Base-by-base conservation (phyloP, 2,113 vertebrate genomes). In the Cephalopholis sonnerati region DNA sequence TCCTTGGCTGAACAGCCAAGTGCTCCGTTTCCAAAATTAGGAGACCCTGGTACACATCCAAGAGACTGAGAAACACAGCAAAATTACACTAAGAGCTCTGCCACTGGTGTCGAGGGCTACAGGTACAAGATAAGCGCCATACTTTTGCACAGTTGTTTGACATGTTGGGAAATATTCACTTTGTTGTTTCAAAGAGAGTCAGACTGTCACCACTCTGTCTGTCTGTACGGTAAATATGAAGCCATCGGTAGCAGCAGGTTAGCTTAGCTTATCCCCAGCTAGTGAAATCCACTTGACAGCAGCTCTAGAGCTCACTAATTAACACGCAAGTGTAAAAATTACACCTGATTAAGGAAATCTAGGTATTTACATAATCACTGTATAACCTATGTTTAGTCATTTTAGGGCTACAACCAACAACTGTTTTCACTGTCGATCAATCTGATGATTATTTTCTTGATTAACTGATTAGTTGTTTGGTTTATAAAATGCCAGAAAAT, bases 1-100 rank as follows among this genome's bases (percentile, higher is more conserved):
- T 79, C 44, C 57, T 74, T 65, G 64, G 73, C 87, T 65, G 27
- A 67, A 69, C 17, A 80, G 67, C 8, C 44, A 51, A 71, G 58
- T 25, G 53, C 57, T 73, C 55, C 4, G 54, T 79, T 77, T 81
- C 68, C 68, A 77, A 67, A 80, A 80, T 73, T 39, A 85, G 22
- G 48, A 70, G 51, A 68, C n/a, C 18, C 46, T 73, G 61, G 62
- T 73, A 11, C 58, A 69, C 24, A 36, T 58, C 86, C 65, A 68
- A 36, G 12, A 79, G 58, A 67, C 51, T 39, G 15, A 55, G 57
- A 68, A 63, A 55, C 2, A 66, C n/a, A 67, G 73, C 66, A 5
- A 16, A 39, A 46, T 64, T 44, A 48, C 68, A 50, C 50, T 27
- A 27, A 73, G 79, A 71, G 64, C 75, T 76, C 58, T 32, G 74